Evolutionary conservation across 2,888 invertebrate species (phyloP).

Genomic region (Andrena minutula): DNA sequence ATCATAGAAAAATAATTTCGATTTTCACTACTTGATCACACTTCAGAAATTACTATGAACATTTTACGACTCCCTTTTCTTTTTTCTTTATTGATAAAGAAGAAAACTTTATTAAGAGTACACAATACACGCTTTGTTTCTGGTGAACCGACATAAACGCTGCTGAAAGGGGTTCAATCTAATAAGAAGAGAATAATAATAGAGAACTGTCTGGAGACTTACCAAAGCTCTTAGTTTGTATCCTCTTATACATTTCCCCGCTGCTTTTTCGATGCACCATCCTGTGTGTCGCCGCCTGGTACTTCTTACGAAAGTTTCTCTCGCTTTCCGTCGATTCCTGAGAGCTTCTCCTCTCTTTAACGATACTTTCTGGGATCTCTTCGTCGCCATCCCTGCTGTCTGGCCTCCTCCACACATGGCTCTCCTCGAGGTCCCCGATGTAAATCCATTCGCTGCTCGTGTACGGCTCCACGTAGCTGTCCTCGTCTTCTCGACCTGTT

Average conservation of each 20-base stretch:
- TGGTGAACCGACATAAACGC: neutral
- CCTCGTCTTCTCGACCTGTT: constrained; percentile 88
- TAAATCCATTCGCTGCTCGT: constrained; percentile 91
- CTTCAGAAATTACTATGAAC: no score
- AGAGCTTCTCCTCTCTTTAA: constrained; percentile 85
- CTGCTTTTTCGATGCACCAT: constrained; percentile 96
- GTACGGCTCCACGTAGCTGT: constrained; percentile 92
- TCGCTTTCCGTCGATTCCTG: constrained; percentile 92
- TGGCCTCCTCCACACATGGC: constrained; percentile 88
- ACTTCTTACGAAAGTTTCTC: constrained; percentile 93
- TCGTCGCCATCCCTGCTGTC: constrained; percentile 84
- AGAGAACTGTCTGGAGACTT: constrained; percentile 83
- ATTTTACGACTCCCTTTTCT: no score
- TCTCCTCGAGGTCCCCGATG: constrained; percentile 90
- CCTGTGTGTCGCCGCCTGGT: constrained; percentile 94
- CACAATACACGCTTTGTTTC: no score
- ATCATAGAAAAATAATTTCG: no score
- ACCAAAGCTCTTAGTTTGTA: constrained; percentile 94
- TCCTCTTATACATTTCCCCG: constrained; percentile 94
- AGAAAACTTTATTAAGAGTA: neutral
- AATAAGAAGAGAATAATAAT: neutral
- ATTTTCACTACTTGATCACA: no score
- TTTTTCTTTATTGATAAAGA: neutral
- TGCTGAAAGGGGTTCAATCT: neutral
- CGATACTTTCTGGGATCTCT: constrained; percentile 75